These are phyloP conservation scores for Babyrousa celebensis DNA, from an alignment of 2,797 vertebrate genomes.

Conservation along the genomic window DNA sequence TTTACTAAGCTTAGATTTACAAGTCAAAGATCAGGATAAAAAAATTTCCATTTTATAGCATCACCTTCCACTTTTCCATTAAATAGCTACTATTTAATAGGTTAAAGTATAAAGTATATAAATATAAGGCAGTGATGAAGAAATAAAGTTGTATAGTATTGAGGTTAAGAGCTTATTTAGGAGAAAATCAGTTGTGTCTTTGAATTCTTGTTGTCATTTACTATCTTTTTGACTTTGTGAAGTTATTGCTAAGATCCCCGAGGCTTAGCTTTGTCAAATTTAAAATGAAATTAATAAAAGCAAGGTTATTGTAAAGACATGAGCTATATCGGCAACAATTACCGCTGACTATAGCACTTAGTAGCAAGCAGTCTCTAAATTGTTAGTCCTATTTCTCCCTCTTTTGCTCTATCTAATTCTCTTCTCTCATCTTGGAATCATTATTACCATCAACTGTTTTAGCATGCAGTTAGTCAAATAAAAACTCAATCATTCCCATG, in stretches of 20 bases:
- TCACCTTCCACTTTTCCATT: background rate
- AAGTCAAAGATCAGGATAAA: background rate
- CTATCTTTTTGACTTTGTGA: background rate
- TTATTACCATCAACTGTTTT: background rate
- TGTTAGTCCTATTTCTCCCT: background rate
- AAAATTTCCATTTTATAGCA: background rate
- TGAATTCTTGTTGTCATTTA: background rate
- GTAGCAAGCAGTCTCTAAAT: background rate
- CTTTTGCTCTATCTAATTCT: background rate
- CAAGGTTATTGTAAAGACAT: background rate
- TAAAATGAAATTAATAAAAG: conserved; percentile 24
- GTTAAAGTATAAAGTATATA: background rate
- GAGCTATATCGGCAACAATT: background rate
- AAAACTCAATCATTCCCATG: background rate
- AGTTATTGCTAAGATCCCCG: background rate
- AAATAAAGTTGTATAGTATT: background rate
- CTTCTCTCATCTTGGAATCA: background rate
- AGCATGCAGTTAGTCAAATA: background rate
- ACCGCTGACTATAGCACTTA: too few species aligned
- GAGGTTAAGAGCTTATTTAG: background rate
- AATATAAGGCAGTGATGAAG: background rate
- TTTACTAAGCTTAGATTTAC: background rate
- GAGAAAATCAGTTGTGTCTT: background rate
- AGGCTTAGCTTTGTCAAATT: background rate
- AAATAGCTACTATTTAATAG: background rate